Evolutionary conservation across 1,140 invertebrate species (phyloP).

Genomic region (Drosophila saltans): DNA sequence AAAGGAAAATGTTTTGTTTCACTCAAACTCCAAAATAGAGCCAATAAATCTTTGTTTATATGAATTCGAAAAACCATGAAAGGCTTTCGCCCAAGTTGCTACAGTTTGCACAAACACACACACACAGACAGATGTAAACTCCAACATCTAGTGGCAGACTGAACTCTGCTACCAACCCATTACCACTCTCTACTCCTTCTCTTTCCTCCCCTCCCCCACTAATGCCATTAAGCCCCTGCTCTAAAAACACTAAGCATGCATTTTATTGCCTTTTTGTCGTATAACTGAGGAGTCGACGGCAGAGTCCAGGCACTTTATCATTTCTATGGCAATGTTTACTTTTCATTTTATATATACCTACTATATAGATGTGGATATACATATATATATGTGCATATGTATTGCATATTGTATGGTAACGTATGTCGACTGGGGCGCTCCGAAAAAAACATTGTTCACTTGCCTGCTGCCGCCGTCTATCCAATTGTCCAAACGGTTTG

Average conservation of each 20-base stretch:
- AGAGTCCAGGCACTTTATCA: conserved; percentile 68
- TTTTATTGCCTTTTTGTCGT: conserved; percentile 78
- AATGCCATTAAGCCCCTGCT: conserved; percentile 67
- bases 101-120: conserved; percentile 49
- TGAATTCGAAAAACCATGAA: conserved; percentile 75
- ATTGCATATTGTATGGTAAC: background rate
- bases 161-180: conserved; percentile 14
- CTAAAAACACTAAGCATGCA: conserved; percentile 71
- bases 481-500: conserved; percentile 66
- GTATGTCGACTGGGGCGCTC: conserved; percentile 1
- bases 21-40: conserved; percentile 36
- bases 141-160: conserved; percentile 33
- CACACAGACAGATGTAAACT: conserved; percentile 31
- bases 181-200: conserved; percentile 9
- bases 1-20: conserved; percentile 11
- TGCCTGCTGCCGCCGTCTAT: conserved; percentile 42
- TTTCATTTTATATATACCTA: conserved; percentile 63
- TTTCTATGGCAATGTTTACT: conserved; percentile 79
- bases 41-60: conserved; percentile 80
- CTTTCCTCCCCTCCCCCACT: conserved; percentile 21
- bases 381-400: conserved; percentile 5
- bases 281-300: conserved; percentile 20
- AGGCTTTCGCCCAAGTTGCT: conserved; percentile 62
- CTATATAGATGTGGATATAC: conserved; percentile 14
- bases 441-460: conserved; percentile 53